Evolutionary conservation across 2,797 vertebrate genomes (phyloP).

Genomic region (Salarias fasciatus): DNA sequence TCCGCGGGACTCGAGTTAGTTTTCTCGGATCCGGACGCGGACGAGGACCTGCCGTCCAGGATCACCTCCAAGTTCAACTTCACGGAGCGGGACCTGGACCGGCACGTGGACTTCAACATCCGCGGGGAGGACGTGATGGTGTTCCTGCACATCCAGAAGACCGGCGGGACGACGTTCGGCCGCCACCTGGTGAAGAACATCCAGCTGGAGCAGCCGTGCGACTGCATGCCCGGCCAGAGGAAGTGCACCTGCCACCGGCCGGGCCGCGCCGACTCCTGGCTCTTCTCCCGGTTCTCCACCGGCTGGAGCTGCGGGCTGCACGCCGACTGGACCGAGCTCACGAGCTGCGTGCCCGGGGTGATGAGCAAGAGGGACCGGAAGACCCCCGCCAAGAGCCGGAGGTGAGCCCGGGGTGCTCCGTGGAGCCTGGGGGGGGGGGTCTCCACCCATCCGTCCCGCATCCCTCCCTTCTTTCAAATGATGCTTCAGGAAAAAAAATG

Average conservation of each 20-base stretch:
- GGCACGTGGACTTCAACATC: constrained; percentile 89
- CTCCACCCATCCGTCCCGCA: background rate
- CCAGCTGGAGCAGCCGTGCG: constrained; percentile 92
- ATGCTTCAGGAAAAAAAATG: no score
- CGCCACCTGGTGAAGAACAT: constrained; percentile 95
- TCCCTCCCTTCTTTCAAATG: background rate
- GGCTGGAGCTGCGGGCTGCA: constrained; percentile 97
- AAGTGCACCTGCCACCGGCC: constrained; percentile 95
- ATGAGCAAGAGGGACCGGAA: constrained; percentile 88
- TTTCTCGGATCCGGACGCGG: constrained; percentile 74
- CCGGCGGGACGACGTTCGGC: constrained; percentile 95
- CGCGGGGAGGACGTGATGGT: constrained; percentile 92
- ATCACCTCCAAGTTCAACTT: constrained; percentile 86
- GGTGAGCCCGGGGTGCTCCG: constrained; percentile 61
- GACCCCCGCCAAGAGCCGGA: constrained; percentile 77
- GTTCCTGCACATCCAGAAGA: constrained; percentile 97
- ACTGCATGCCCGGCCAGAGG: constrained; percentile 91
- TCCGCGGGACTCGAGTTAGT: constrained; percentile 62
- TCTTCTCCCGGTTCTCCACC: constrained; percentile 95
- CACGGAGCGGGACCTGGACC: constrained; percentile 86
- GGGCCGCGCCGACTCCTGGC: constrained; percentile 91
- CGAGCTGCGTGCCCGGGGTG: constrained; percentile 91
- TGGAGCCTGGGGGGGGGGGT: no score
- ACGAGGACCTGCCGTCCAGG: constrained; percentile 76
- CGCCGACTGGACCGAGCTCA: constrained; percentile 97